A percentile compares a stretch with the other conserved stretches of the same genome.
Conservation (phyloP, 2,797 vertebrate genomes). For the Sylvia borin region DNA sequence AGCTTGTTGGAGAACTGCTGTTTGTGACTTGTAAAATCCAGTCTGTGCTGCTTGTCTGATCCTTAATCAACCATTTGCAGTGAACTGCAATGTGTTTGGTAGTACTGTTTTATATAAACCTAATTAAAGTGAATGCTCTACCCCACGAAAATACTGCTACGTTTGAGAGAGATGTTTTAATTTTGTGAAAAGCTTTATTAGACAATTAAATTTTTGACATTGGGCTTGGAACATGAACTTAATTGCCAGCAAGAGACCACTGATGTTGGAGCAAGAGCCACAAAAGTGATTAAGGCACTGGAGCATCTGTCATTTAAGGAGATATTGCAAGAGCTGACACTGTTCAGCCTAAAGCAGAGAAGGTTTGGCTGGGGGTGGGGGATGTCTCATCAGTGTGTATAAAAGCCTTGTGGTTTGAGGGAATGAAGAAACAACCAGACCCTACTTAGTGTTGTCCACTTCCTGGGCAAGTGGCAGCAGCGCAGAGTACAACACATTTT, state of each 20-base stretch:
- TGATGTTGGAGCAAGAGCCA: not conserved
- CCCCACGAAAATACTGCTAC: not conserved
- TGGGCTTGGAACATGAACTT: not conserved
- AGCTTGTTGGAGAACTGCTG: not conserved
- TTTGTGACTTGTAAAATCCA: not conserved
- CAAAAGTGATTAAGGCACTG: not conserved
- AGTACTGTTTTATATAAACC: not conserved
- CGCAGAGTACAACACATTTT: not conserved
- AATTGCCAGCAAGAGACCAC: not conserved
- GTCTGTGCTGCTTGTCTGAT: not conserved
- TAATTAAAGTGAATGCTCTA: not conserved
- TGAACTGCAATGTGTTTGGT: not conserved
- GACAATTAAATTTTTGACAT: not conserved
- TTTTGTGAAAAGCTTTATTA: not conserved
- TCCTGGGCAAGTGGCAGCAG: not conserved
- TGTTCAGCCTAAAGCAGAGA: not conserved
- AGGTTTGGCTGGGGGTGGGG: accelerated
- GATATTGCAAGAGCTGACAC: not conserved
- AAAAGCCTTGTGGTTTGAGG: not conserved
- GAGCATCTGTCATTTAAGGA: not conserved
- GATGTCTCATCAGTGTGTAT: not conserved
- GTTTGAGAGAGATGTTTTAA: not conserved
- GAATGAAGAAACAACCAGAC: not conserved
- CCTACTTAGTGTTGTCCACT: not conserved
- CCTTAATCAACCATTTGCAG: not conserved